Evolutionary conservation across 2,888 invertebrate genomes (phyloP).

Genomic region (Dusona sp.): DNA sequence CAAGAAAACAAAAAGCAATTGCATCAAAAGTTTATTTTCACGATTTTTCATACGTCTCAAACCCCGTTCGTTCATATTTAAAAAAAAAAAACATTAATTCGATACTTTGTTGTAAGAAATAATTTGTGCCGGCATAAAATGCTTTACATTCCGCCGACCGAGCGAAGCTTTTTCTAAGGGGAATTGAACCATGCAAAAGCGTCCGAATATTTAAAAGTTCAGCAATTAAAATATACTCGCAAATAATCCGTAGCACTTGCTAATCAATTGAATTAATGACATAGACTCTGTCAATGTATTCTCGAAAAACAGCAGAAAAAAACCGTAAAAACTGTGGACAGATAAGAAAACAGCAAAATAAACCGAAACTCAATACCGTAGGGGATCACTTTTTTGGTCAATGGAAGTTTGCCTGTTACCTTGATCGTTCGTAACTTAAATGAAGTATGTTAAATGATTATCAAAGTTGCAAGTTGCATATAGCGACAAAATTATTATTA

Average conservation of each 20-base stretch:
- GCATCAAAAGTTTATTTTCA: background rate
- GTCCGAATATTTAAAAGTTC: conserved; percentile 14
- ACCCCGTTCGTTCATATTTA: background rate
- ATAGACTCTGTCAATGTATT: conserved; percentile 43
- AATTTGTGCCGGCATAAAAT: conserved; percentile 10
- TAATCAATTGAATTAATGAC: conserved; percentile 50
- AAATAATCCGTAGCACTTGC: conserved; percentile 56
- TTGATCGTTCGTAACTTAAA: conserved; percentile 72
- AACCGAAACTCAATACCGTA: conserved; percentile 63
- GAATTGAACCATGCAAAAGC: conserved; percentile 22
- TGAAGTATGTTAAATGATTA: conserved; percentile 71
- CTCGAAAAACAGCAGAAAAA: conserved; percentile 46
- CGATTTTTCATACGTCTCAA: background rate
- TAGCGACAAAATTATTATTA: conserved; percentile 70
- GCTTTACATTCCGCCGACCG: conserved; percentile 47
- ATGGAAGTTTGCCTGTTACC: conserved; percentile 79
- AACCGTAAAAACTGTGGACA: conserved; percentile 61
- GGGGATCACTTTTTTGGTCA: conserved; percentile 77
- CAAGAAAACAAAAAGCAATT: conserved; percentile 4
- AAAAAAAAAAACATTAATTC: background rate
- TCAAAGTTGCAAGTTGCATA: conserved; percentile 73
- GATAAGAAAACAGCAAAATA: conserved; percentile 36
- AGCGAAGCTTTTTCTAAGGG: conserved; percentile 11
- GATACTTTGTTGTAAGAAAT: background rate
- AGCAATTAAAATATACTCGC: conserved; percentile 43